Evolutionary conservation across 2,888 invertebrate species (phyloP).

Genomic region (Xanthorhoe designata): DNA sequence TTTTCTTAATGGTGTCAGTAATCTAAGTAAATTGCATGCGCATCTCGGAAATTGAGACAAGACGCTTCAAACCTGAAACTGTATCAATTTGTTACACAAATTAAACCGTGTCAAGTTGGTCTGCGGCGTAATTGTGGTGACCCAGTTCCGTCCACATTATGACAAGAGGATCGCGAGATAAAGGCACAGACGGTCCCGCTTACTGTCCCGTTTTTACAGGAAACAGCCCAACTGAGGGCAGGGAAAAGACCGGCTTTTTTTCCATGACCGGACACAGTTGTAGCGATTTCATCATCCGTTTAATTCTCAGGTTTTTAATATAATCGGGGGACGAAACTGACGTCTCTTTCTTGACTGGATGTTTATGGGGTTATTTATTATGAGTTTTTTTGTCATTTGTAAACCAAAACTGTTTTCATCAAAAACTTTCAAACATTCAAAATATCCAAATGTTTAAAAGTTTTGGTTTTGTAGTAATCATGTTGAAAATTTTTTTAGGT

Average conservation of each 20-base stretch:
- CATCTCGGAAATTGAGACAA: too few species aligned
- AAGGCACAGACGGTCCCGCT: slow-evolving; percentile 42
- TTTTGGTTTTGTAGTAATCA: too few species aligned
- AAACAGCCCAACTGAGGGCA: slow-evolving; percentile 24
- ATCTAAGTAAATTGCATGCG: too few species aligned
- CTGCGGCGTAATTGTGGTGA: slow-evolving; percentile 70
- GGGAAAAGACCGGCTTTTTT: slow-evolving; percentile 9
- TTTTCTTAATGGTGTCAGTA: too few species aligned
- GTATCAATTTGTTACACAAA: slow-evolving; percentile 64
- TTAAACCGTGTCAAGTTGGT: slow-evolving; percentile 64
- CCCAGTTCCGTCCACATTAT: slow-evolving; percentile 63
- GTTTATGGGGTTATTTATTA: too few species aligned
- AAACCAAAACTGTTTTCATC: too few species aligned
- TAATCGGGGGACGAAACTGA: not conserved
- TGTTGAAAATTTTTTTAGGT: too few species aligned
- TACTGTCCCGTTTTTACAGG: slow-evolving; percentile 40
- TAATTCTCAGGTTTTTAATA: not conserved
- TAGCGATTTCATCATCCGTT: not conserved
- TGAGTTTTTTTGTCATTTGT: too few species aligned
- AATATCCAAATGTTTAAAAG: too few species aligned
- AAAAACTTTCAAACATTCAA: too few species aligned
- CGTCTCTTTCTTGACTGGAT: not conserved
- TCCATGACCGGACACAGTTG: not conserved
- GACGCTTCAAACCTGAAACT: slow-evolving; percentile 39
- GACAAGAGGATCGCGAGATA: slow-evolving; percentile 43